These are phyloP conservation scores for Pollenia angustigena DNA, from an alignment of 2,888 invertebrate species.

Conservation along the genomic window DNA sequence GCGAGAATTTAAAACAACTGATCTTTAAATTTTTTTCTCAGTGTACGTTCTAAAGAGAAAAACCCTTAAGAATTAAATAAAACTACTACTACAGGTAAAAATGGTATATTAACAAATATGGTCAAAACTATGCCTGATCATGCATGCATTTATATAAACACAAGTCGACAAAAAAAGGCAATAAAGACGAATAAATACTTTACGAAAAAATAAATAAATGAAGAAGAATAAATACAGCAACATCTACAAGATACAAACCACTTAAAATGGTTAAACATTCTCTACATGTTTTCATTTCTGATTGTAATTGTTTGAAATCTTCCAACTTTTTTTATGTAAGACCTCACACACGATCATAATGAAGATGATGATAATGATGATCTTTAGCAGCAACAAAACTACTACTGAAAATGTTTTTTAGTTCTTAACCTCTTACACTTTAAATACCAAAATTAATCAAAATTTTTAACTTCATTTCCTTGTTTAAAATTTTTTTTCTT, in stretches of 20 bases:
- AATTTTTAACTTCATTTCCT: slow-evolving; percentile 18
- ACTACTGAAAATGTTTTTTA: not conserved
- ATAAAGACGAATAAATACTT: slow-evolving; percentile 40
- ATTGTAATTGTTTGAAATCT: slow-evolving; percentile 67
- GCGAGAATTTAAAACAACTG: too few species aligned
- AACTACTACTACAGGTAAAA: slow-evolving; percentile 43
- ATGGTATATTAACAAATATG: slow-evolving; percentile 70
- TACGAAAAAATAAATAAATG: slow-evolving; percentile 22
- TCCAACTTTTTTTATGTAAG: slow-evolving; percentile 34
- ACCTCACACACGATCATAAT: slow-evolving; percentile 61
- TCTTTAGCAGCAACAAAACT: slow-evolving; percentile 3
- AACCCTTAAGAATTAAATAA: slow-evolving; percentile 18
- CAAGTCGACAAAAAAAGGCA: slow-evolving; percentile 47
- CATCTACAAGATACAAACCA: slow-evolving; percentile 57
- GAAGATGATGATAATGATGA: slow-evolving; percentile 19
- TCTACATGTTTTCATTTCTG: slow-evolving; percentile 70
- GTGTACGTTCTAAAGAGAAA: slow-evolving; percentile 28
- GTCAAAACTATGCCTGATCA: slow-evolving; percentile 73
- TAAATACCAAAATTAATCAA: slow-evolving; percentile 10
- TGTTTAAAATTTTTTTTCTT: slow-evolving; percentile 3
- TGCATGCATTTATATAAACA: slow-evolving; percentile 68
- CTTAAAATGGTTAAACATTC: slow-evolving; percentile 73
- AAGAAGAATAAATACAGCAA: slow-evolving; percentile 41
- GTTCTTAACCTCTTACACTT: slow-evolving; percentile 36
- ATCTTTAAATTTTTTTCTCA: not conserved